Evolutionary conservation across 2,797 vertebrate genomes (phyloP), one percentile per base, ranked within the genome.

Genomic region (Sebastes iracundus): DNA sequence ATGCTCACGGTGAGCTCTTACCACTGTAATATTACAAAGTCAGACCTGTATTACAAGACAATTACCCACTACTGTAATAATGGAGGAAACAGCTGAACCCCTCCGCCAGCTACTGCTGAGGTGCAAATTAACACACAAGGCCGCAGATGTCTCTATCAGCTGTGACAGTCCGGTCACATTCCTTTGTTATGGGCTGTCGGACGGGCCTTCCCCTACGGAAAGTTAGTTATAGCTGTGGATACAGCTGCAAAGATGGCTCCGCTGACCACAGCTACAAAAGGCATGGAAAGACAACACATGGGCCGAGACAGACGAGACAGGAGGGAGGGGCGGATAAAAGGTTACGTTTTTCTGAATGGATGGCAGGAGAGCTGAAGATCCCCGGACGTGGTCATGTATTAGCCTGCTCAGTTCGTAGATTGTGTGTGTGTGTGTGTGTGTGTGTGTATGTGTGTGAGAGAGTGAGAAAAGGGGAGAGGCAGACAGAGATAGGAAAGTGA

Each of bases 111-210:
- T 85, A 60, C 69, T 71, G 79, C 60, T 27, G 20, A 55, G 70
- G 72, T 79, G 81, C 70, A 79, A 88, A 85, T 82, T 25, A 85
- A 85, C 71, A 78, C 82, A 72, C 75, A 22, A 63, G 83, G 83
- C 73, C 46, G 63, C 80, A 85, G 87, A 89, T 87, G 75, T 83
- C 84, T 84, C 85, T 53, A 91, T 94, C 91, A 91, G 90, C 91
- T 92, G 86, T 85, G 88, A 93, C 86, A 87, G 90, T 80, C 77
- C 62, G 79, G 84, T 88, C 91, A 91, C 90, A 93, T 94, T 92
- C 92, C 87, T 90, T 88, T 90, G 91, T 90, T 89, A 82, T 91
- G 89, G 88, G 90, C 88, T 87, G 86, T 90, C 79, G 4, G 76
- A 88, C 3, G 81, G 88, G 78, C 86, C 80, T 88, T 87, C 78